phyloP scores from a whole-genome alignment of 2,888 invertebrate species.

The Ormyrus labotus region DNA sequence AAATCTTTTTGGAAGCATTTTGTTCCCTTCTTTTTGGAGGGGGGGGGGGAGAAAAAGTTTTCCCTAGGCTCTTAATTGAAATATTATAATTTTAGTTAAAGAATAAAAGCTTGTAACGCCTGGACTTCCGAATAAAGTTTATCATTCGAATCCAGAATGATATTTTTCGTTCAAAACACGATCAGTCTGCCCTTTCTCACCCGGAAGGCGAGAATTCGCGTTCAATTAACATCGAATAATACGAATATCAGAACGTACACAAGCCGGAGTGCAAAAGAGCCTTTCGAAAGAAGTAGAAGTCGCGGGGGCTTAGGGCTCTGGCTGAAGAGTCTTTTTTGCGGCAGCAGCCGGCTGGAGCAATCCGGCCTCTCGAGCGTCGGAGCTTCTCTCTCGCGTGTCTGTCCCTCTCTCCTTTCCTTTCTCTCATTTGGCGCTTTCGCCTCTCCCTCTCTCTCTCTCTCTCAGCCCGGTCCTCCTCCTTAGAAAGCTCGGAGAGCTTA shows the following conservation, averaged over 20 bases:
- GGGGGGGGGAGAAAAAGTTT: too few relatives aligned
- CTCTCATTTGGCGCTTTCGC: neutral
- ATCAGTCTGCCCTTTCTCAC: too few relatives aligned
- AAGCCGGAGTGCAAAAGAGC: neutral
- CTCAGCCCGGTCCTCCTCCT: neutral
- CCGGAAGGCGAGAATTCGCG: neutral
- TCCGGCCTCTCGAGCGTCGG: neutral
- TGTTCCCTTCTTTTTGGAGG: too few relatives aligned
- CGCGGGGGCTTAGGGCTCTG: neutral
- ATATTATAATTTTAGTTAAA: too few relatives aligned
- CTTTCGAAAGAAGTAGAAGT: slow-evolving; percentile 1
- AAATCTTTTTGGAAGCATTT: too few relatives aligned
- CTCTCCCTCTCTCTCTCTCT: neutral
- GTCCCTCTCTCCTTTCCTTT: slow-evolving; percentile 1
- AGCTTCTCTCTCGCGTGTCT: neutral
- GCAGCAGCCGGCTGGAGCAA: neutral
- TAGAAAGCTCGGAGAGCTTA: slow-evolving; percentile 44
- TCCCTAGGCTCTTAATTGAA: too few relatives aligned
- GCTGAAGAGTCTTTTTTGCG: slow-evolving; percentile 22
- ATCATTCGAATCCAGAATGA: too few relatives aligned
- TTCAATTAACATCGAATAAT: slow-evolving; percentile 31
- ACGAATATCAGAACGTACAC: slow-evolving; percentile 2
- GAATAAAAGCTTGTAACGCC: too few relatives aligned
- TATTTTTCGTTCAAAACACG: too few relatives aligned
- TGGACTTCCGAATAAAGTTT: too few relatives aligned